Evolutionary conservation across 2,888 invertebrate genomes (phyloP), one percentile per base, ranked within the genome.

Genomic region (Kryphioiulus occultus): DNA sequence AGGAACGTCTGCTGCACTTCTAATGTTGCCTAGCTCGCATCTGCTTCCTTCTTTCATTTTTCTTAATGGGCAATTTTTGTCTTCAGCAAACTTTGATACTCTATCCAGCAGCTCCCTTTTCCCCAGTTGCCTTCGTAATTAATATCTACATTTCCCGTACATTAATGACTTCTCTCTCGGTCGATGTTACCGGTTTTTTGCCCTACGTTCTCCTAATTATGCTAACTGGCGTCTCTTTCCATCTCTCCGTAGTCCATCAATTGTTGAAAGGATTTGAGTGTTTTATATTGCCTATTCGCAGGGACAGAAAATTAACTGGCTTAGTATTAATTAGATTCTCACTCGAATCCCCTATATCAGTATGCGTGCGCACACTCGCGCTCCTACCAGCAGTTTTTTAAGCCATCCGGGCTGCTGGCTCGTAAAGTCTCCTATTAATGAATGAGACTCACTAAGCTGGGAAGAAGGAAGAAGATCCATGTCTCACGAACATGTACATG

Each of bases 181-280:
- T 68, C 26, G 68, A 68, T 68, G 68, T 68, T 68, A 68, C 26
- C 68, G 3, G 26, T 26, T 68, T 68, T 68, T 68, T 68, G 35
- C 35, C 32, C 35, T 4, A 30, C 35, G 10, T 84, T 68, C 44
- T 68, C 68, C 22, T 84, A 84, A 84, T 84, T 84, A 84, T 84
- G 84, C 84, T 39, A 84, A 84, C 84, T 35, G 42, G 84, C 42
- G 84, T 84, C 84, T 84, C 84, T 12, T 84, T 84, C 42, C 84
- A 39, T 84, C 84, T 35, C 42, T 22, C 19, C 30, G 35, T 84
- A 39, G 39, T 84, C 42, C 17, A 84, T 84, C 68, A 68, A 68
- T 68, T 68, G 68, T 68, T 68, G 68, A 26, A 68, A 68, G 68
- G 68, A 68, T 68, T 68, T 68, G 68, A 68, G 26, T 68, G 68